phyloP scores from a whole-genome alignment of 2,797 vertebrate genomes.

The Tapera naevia region DNA sequence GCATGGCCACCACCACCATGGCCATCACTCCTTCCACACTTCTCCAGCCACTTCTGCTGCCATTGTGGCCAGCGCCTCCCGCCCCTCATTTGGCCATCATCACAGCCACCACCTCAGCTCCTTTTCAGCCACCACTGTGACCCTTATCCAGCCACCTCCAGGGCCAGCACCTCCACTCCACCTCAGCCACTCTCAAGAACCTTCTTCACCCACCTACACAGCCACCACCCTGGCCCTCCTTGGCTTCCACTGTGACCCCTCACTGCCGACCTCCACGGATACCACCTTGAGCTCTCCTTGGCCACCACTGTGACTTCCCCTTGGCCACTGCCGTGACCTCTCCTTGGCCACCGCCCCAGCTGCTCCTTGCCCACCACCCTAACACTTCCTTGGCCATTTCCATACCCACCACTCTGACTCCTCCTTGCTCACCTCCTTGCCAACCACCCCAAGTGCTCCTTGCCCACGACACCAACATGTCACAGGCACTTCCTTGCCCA shows the following conservation, averaged over 20 bases:
- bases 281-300: not conserved
- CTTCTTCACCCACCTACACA: not conserved
- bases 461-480: not conserved
- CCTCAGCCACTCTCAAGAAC: accelerated
- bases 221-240: no score
- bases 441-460: not conserved
- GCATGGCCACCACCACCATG: accelerated
- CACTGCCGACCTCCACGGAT: not conserved
- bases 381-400: no score
- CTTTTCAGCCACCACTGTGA: no score
- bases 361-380: not conserved
- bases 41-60: not conserved
- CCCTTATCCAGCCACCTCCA: not conserved
- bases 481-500: no score
- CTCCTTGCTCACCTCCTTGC: not conserved
- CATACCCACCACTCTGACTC: not conserved
- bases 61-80: not conserved
- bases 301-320: not conserved
- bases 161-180: no score
- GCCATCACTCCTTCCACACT: not conserved
- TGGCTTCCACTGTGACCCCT: not conserved
- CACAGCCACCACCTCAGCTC: not conserved
- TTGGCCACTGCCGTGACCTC: accelerated
- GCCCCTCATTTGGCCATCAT: not conserved
- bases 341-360: not conserved